Evolutionary conservation across 2,888 invertebrate genomes (phyloP), one percentile per base, ranked within the genome.

Genomic region (Anticlea derivata): DNA sequence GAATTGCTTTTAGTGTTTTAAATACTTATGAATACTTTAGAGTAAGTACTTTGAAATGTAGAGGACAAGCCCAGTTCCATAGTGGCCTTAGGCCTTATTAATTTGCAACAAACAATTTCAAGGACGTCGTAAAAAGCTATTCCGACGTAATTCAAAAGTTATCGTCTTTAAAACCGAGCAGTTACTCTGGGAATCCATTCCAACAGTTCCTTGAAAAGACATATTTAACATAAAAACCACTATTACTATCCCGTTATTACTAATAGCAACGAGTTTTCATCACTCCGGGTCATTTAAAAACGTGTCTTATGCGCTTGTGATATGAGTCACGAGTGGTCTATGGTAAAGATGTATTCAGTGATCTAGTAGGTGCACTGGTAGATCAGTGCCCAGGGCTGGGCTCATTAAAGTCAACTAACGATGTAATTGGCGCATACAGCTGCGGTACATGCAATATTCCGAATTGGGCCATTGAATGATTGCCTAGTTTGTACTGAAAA

Each of bases 341-440:
- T 45, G 40, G 34, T 50, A 52, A 17, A 53, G 55, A 41, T 63
- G 61, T 63, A 53, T 53, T 63, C 58, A 64, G 63, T 74, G 70
- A 73, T 70, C 66, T 70, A 72, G 70, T n/a, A n/a, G n/a, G n/a
- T 69, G 63, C 59, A 65, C 46, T 63, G 48, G 27, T 41, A 37
- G 75, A 75, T 70, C 68, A 68, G 61, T 45, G 47, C 75, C 80
- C 76, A 58, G 63, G 68, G 75, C 80, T 72, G 54, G 61, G 45
- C 78, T 82, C 78, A 85, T 85, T 85, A 85, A 68, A 69, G 67
- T 50, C 66, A 76, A 73, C 82, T 87, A 86, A 86, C 81, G 79
- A 86, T 78, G 78, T 84, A 84, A 87, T 85, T 79, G 83, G 77
- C 73, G 61, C 38, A 39, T 30, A 41, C 35, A 47, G 55, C 44